A percentile compares a stretch with the other conserved stretches of the same genome.
phyloP scores from a whole-genome alignment of 2,797 vertebrate genomes.

The Catharus ustulatus region DNA sequence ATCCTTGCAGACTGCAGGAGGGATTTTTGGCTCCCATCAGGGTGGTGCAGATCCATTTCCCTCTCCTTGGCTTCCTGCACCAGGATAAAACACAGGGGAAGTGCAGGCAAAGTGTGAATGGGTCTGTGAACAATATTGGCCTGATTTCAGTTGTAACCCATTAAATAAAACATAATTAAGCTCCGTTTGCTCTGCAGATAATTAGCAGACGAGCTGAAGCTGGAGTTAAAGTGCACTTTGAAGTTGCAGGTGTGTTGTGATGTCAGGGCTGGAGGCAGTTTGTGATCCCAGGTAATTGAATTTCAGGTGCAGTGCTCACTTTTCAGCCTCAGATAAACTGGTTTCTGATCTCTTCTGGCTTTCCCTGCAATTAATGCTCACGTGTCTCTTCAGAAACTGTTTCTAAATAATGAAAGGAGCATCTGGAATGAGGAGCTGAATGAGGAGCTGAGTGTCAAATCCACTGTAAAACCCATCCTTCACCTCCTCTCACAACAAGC shows the following conservation, averaged over 20 bases:
- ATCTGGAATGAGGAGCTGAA: not conserved
- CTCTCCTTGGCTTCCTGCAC: not conserved
- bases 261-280: not conserved
- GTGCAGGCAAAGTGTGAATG: not conserved
- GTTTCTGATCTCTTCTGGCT: not conserved
- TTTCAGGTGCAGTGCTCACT: not conserved
- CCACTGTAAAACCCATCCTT: not conserved
- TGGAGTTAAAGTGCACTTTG: not conserved
- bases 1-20: not conserved
- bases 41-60: not conserved
- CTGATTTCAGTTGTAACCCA: not conserved
- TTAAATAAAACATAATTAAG: constrained; percentile 15
- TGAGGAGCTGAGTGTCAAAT: not conserved
- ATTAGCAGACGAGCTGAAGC: constrained; percentile 11
- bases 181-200: constrained; percentile 1
- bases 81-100: not conserved
- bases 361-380: constrained; percentile 1
- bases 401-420: constrained; percentile 4
- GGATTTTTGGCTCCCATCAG: not conserved
- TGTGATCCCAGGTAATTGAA: constrained; percentile 8
- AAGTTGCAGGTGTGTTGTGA: constrained; percentile 9
- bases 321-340: not conserved
- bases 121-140: not conserved
- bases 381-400: not conserved
- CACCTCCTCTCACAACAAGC: not conserved